Percentiles rank a stretch among this genome's conserved stretches.
These are phyloP conservation scores for Temnothorax curvispinosus DNA, from an alignment of 1,140 invertebrate species.

Conservation along the genomic window DNA sequence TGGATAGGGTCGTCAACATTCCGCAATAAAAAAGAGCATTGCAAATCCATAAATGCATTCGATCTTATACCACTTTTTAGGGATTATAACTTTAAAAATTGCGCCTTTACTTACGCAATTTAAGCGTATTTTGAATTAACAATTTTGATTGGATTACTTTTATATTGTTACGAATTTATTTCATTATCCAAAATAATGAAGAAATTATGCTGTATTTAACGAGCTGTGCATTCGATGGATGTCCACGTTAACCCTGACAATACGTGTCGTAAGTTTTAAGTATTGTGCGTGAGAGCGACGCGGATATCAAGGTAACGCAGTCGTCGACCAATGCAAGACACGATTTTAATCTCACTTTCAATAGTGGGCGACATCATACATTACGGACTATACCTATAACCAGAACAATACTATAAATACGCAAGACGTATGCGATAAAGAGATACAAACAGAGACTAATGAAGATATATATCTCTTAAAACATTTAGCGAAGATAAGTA, in stretches of 20 bases:
- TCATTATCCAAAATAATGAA: neutral
- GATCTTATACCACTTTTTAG: neutral
- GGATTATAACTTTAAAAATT: neutral
- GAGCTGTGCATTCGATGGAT: conserved; percentile 2
- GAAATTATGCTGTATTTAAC: neutral
- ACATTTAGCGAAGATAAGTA: neutral
- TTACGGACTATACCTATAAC: neutral
- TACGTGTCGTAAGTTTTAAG: conserved; percentile 62
- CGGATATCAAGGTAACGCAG: conserved; percentile 52
- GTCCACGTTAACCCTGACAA: conserved; percentile 43
- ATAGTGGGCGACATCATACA: conserved; percentile 25
- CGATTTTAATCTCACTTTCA: conserved; percentile 65
- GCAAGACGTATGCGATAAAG: neutral
- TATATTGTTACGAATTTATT: neutral
- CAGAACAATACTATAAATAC: neutral
- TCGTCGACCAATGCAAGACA: conserved; percentile 41
- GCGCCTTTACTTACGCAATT: neutral
- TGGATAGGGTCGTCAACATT: neutral
- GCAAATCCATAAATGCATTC: conserved; percentile 16
- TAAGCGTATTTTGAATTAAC: neutral
- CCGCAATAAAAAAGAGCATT: conserved; percentile 14
- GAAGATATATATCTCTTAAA: neutral
- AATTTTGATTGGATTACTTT: neutral
- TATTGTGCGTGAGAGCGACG: conserved; percentile 21
- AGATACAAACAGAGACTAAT: neutral